These are phyloP conservation scores for Hiodon tergisus DNA, from an alignment of 2,113 vertebrate species.

Conservation along the genomic window DNA sequence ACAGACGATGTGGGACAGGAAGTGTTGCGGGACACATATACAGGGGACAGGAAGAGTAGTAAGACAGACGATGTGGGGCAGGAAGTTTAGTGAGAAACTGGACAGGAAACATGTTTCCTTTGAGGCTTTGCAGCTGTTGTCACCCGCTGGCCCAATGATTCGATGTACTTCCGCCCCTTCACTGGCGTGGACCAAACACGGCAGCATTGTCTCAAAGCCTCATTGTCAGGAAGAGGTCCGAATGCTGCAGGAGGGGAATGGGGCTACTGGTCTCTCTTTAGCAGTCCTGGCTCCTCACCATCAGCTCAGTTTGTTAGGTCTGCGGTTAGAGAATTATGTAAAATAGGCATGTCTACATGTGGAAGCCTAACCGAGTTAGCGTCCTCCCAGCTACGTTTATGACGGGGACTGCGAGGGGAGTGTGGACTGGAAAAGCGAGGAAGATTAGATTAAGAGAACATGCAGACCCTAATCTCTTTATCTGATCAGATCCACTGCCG, in stretches of 20 bases:
- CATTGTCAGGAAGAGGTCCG: too few species aligned
- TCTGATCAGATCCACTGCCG: constrained; percentile 35
- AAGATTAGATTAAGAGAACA: constrained; percentile 53
- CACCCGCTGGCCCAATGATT: too few species aligned
- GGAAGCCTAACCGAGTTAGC: constrained; percentile 51
- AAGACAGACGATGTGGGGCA: too few species aligned
- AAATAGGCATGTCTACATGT: constrained; percentile 57
- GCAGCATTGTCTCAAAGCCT: too few species aligned
- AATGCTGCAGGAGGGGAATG: not conserved
- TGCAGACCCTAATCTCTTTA: constrained; percentile 44
- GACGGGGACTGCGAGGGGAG: constrained; percentile 50
- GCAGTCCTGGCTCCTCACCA: constrained; percentile 39
- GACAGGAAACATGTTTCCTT: too few species aligned
- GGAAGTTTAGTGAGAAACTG: too few species aligned
- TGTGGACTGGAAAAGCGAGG: constrained; percentile 38
- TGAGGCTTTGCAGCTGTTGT: too few species aligned
- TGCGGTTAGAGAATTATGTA: constrained; percentile 52
- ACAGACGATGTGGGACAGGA: too few species aligned
- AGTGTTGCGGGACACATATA: too few species aligned
- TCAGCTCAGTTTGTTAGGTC: constrained; percentile 46
- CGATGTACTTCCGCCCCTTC: too few species aligned
- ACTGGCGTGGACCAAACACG: too few species aligned
- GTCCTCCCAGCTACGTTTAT: constrained; percentile 57
- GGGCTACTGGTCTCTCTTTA: constrained; percentile 15
- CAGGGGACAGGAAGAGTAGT: too few species aligned